These are phyloP conservation scores for Mnemiopsis leidyi DNA, from an alignment of 37 sponge, comb jelly and placozoan genomes.

Conservation along the genomic window DNA sequence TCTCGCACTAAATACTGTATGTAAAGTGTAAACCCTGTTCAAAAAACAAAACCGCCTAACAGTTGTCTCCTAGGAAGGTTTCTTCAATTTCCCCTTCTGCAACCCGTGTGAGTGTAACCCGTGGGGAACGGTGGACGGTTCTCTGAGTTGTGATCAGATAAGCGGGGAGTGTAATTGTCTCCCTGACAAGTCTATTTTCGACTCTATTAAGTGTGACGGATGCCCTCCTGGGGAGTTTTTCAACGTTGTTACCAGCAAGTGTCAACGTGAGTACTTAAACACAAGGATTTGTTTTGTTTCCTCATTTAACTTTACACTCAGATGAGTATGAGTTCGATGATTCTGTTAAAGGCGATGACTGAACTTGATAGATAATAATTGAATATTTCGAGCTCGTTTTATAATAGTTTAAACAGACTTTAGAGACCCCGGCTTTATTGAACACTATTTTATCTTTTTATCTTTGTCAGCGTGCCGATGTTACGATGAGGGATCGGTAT, in stretches of 20 bases:
- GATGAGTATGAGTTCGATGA: neutral
- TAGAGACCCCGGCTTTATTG: too few relatives aligned
- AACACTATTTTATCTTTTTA: neutral
- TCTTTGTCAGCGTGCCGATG: conserved; percentile 29
- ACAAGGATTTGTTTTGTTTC: neutral
- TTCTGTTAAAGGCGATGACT: too few relatives aligned
- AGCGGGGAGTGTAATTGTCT: conserved; percentile 64
- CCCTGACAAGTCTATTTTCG: conserved; percentile 25
- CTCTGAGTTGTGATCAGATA: conserved; percentile 46
- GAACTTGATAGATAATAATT: too few relatives aligned
- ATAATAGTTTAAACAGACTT: too few relatives aligned
- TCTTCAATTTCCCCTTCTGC: conserved; percentile 56
- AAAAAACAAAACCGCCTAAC: too few relatives aligned
- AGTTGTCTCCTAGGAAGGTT: conserved; percentile 58
- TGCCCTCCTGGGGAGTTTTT: conserved; percentile 42
- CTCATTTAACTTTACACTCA: neutral
- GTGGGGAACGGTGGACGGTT: conserved; percentile 35
- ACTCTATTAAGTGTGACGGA: conserved; percentile 48
- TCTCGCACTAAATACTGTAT: too few relatives aligned
- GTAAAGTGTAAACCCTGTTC: too few relatives aligned
- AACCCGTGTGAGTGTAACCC: conserved; percentile 61
- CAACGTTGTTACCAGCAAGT: conserved; percentile 33
- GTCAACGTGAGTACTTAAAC: conserved; percentile 36
- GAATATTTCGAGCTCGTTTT: too few relatives aligned
- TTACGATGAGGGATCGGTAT: neutral